Conservation (phyloP, 2,888 invertebrate species). For the Caenorhabditis becei region DNA sequence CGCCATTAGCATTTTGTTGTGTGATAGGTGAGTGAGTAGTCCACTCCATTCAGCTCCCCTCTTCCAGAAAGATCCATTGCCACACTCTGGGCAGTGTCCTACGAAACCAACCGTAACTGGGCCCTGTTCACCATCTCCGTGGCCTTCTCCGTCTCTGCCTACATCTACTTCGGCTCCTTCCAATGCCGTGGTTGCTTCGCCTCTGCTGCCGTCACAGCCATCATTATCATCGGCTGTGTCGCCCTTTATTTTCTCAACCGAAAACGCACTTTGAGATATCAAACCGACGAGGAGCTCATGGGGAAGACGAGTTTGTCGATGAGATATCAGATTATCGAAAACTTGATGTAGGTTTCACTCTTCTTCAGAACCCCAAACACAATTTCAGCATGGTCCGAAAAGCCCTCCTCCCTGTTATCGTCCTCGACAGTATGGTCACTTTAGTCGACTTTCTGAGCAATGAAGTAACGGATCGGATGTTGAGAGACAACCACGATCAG, state of each 20-base stretch:
- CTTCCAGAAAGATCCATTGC: conserved; percentile 43
- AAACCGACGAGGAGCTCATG: conserved; percentile 34
- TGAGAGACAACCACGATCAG: not conserved
- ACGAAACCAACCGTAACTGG: conserved; percentile 49
- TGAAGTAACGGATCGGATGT: conserved; percentile 18
- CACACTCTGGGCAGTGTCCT: conserved; percentile 39
- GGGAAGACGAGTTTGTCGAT: conserved; percentile 36
- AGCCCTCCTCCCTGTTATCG: conserved; percentile 47
- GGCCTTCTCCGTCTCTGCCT: conserved; percentile 13
- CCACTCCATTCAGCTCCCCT: not conserved
- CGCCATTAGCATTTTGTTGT: conserved; percentile 40
- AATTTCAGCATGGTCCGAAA: conserved; percentile 47
- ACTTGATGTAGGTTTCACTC: conserved; percentile 36
- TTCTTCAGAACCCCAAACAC: not conserved
- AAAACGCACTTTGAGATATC: conserved; percentile 34
- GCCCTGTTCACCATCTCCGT: conserved; percentile 17
- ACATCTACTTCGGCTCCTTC: conserved; percentile 31
- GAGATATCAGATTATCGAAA: conserved; percentile 55
- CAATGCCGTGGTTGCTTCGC: conserved; percentile 33
- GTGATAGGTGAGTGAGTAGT: conserved; percentile 27
- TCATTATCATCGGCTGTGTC: conserved; percentile 34
- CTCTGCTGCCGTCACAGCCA: conserved; percentile 34
- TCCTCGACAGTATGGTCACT: conserved; percentile 42
- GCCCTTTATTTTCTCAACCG: conserved; percentile 45
- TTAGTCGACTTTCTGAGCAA: conserved; percentile 29